Base-by-base conservation (phyloP, 2,113 vertebrate genomes). In the human region DNA sequence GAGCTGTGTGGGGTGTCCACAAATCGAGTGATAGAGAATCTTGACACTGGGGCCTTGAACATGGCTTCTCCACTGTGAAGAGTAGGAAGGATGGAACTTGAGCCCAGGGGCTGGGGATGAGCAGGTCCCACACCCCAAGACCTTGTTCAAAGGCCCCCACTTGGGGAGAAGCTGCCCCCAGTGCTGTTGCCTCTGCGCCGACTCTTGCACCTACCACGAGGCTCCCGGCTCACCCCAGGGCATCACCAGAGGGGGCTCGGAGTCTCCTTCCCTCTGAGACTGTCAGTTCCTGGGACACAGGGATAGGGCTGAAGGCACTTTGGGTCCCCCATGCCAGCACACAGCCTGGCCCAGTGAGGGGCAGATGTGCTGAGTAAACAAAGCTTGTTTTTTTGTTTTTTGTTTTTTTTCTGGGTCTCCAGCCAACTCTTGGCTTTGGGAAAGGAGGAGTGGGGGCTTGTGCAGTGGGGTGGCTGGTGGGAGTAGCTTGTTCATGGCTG, bases 171-270 rank as follows among this genome's bases (percentile, higher is more conserved):
- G 4, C 78, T 61, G 50, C 66, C 32, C 17, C 13, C 2, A n/a
- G 2, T 5, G 32, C 30, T 52, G 11, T 30, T 27, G 1, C n/a
- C 45, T 90, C 59, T 48, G 3, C 2, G 0, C 6, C 4, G 2
- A 23, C 17, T 3, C 18, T 12, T 3, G 10, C 1, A 6, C 14
- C 27, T 48, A 7, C 32, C 9, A 8, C 0, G 4, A 35, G 17
- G 20, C 48, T 64, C 73, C 72, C 5, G 1, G 43, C 8, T 22
- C 2, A 11, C 6, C 3, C 18, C 9, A 52, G 25, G 32, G 43
- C 5, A 25, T 12, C 55, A 14, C 6, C 3, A 8, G 11, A 17
- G 70, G 38, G 43, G 0, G 6, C 32, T 35, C 8, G 1, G 14
- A 16, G n/a, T 18, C 48, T 84, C 38, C 35, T 90, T 64, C 5